Percentiles rank a stretch among this genome's conserved stretches.
Evolutionary conservation across 2,888 invertebrate genomes (phyloP).

Genomic region (Hydrotaea cyrtoneurina): DNA sequence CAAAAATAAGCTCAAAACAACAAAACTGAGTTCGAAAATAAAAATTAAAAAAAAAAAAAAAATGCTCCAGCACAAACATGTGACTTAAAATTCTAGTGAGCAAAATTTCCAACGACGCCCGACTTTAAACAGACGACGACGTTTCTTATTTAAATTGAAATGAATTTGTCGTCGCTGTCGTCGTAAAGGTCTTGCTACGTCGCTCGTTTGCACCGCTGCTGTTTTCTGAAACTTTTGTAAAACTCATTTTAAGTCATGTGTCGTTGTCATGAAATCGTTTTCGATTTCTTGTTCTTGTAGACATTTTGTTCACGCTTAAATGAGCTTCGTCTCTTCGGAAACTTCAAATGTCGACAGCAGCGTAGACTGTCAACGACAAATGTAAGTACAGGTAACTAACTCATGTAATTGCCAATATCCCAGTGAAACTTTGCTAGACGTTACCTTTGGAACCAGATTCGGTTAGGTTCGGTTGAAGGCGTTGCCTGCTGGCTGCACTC

Average conservation of each 20-base stretch:
- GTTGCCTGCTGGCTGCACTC: too few species aligned
- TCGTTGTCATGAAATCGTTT: constrained; percentile 20
- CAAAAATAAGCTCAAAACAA: neutral
- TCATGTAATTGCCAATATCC: too few species aligned
- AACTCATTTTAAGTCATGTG: constrained; percentile 11
- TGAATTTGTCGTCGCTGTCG: neutral
- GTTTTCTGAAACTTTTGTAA: neutral
- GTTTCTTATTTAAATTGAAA: constrained; percentile 13
- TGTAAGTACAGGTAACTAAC: too few species aligned
- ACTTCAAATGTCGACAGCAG: neutral
- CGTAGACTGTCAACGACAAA: too few species aligned
- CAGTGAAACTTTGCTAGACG: too few species aligned
- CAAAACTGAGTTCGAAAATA: neutral
- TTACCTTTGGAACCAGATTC: too few species aligned
- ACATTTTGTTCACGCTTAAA: constrained; percentile 38
- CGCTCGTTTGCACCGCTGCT: neutral
- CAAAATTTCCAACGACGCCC: too few species aligned
- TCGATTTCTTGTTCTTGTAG: constrained; percentile 19
- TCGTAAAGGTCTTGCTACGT: neutral
- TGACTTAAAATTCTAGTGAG: too few species aligned
- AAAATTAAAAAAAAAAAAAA: neutral
- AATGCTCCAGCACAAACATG: too few species aligned
- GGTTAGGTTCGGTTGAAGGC: too few species aligned
- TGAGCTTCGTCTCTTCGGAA: neutral
- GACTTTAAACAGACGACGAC: neutral